Percentiles rank a stretch among this genome's conserved stretches.
These are phyloP conservation scores for Andrena trimmerana DNA, from an alignment of 2,888 invertebrate species.

Conservation along the genomic window DNA sequence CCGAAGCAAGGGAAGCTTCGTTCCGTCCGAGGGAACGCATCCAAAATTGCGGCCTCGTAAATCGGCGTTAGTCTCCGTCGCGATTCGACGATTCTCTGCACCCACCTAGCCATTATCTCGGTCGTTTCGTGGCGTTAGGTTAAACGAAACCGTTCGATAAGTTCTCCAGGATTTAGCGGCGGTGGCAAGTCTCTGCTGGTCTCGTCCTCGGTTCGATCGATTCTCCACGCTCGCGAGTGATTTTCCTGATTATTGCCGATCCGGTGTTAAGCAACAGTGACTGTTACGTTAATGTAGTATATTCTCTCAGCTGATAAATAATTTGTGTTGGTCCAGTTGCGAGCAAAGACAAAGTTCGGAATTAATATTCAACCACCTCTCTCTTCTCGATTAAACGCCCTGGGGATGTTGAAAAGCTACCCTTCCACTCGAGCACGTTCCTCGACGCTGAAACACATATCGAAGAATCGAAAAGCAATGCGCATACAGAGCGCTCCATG, in stretches of 20 bases:
- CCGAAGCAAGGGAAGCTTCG: constrained; percentile 17
- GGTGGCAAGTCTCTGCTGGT: neutral
- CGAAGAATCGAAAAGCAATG: constrained; percentile 2
- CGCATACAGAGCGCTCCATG: constrained; percentile 38
- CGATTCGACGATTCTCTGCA: constrained; percentile 46
- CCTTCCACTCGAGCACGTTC: neutral
- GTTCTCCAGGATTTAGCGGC: constrained; percentile 37
- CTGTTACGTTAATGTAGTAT: too few relatives aligned
- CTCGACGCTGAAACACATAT: neutral
- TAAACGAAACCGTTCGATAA: constrained; percentile 62
- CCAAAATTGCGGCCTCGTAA: constrained; percentile 64
- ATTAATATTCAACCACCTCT: too few relatives aligned
- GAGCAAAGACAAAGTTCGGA: too few relatives aligned
- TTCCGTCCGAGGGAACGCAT: constrained; percentile 41
- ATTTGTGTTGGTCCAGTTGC: too few relatives aligned
- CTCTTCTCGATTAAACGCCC: too few relatives aligned
- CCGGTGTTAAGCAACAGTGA: too few relatives aligned
- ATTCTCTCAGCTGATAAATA: too few relatives aligned
- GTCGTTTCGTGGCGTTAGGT: constrained; percentile 54
- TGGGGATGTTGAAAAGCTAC: too few relatives aligned
- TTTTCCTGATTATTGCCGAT: neutral
- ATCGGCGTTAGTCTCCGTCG: constrained; percentile 58
- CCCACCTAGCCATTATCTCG: constrained; percentile 50
- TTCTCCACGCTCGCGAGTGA: neutral
- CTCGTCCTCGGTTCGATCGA: constrained; percentile 2